phyloP scores from a whole-genome alignment of 1,140 invertebrate species.

The Drosophila serrata region DNA sequence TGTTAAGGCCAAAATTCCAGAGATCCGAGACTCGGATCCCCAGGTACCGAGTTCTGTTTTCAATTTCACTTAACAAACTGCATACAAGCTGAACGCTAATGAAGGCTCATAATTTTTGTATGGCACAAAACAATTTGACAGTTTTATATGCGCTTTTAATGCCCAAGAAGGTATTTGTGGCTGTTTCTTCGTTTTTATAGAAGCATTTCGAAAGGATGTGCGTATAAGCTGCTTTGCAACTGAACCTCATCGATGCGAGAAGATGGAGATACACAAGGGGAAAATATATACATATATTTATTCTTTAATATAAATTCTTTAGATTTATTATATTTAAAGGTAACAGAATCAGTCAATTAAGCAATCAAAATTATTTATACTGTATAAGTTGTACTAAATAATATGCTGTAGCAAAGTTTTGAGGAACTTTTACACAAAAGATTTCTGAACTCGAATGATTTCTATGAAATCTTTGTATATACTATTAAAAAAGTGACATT shows the following conservation, averaged over 20 bases:
- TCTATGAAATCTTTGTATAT: too few species aligned
- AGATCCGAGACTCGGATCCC: background rate
- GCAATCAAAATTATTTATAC: too few species aligned
- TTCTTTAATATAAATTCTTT: background rate
- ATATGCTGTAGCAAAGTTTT: too few species aligned
- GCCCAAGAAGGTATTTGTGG: conserved; percentile 61
- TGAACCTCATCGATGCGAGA: conserved; percentile 30
- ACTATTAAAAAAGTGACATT: background rate
- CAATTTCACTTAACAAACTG: conserved; percentile 82
- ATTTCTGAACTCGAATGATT: too few species aligned
- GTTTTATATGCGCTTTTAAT: conserved; percentile 83
- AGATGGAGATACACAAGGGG: conserved; percentile 1
- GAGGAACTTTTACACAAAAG: too few species aligned
- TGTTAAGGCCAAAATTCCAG: conserved; percentile 36
- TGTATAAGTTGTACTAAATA: too few species aligned
- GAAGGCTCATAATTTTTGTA: conserved; percentile 79
- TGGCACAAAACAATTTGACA: conserved; percentile 81
- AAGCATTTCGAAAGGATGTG: conserved; percentile 43
- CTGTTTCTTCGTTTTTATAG: conserved; percentile 44
- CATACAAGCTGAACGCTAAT: conserved; percentile 75
- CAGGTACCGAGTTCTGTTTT: conserved; percentile 57
- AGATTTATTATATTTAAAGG: too few species aligned
- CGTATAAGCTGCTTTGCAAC: conserved; percentile 58
- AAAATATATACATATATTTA: background rate
- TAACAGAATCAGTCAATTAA: too few species aligned